phyloP scores from a whole-genome alignment of 2,888 invertebrate genomes.

The Leptinotarsa rubiginosa region DNA sequence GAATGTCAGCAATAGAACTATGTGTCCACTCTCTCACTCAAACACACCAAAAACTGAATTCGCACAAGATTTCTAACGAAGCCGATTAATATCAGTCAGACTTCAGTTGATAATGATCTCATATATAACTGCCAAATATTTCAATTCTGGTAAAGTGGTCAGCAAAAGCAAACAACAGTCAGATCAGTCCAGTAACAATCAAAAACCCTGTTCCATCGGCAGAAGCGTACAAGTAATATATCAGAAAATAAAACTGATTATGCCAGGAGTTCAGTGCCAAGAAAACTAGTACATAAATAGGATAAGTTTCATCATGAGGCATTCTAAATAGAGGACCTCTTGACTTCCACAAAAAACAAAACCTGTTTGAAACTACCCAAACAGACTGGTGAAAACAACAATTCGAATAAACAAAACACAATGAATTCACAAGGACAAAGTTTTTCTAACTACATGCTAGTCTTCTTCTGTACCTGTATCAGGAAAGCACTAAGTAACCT shows the following conservation, averaged over 20 bases:
- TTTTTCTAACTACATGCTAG: no score
- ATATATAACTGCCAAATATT: conserved; percentile 2
- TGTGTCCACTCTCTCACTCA: conserved; percentile 28
- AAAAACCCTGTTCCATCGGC: conserved; percentile 39
- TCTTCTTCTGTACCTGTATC: no score
- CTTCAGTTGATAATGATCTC: conserved; percentile 24
- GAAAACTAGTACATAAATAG: neutral
- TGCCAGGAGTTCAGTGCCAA: conserved; percentile 25
- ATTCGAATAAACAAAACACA: neutral
- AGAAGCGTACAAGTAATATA: conserved; percentile 34
- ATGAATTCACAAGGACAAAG: no score
- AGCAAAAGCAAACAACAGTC: conserved; percentile 30
- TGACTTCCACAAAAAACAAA: no score
- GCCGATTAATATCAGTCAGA: conserved; percentile 34
- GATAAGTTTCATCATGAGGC: no score
- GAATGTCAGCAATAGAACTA: conserved; percentile 26
- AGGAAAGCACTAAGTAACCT: no score
- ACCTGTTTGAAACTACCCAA: no score
- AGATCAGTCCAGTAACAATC: conserved; percentile 34
- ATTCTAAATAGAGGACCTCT: no score
- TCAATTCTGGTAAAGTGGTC: neutral
- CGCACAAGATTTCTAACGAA: conserved; percentile 36
- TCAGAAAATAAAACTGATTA: conserved; percentile 34
- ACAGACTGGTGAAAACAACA: neutral
- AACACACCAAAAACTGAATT: conserved; percentile 29